These are phyloP conservation scores for Planococcus citri DNA, from an alignment of 1,140 invertebrate species.

Conservation along the genomic window DNA sequence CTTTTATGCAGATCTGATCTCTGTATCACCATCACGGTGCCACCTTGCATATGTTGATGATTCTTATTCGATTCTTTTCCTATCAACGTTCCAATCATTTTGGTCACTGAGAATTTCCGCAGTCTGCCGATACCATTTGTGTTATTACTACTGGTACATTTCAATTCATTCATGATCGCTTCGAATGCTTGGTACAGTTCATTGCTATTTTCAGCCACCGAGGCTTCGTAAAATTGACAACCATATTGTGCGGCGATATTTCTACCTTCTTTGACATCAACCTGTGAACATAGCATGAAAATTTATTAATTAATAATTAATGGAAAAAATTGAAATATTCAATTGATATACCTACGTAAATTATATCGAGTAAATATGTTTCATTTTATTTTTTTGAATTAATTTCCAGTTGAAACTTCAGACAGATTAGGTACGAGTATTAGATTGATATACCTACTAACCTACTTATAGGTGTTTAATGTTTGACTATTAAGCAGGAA, in stretches of 20 bases:
- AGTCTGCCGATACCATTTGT: conserved; percentile 35
- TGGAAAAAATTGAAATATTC: not conserved
- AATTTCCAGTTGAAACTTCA: too few relatives aligned
- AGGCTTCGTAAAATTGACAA: conserved; percentile 59
- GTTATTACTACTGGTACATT: conserved; percentile 36
- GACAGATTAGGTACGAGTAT: too few relatives aligned
- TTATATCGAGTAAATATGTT: not conserved
- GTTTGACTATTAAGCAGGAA: too few relatives aligned
- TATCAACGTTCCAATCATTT: conserved; percentile 63
- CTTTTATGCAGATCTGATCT: conserved; percentile 44
- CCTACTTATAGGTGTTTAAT: too few relatives aligned
- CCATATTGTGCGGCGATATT: conserved; percentile 47
- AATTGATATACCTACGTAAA: not conserved
- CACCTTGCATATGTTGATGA: conserved; percentile 33
- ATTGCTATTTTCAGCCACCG: conserved; percentile 59
- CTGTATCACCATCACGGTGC: conserved; percentile 42
- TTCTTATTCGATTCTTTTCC: conserved; percentile 34
- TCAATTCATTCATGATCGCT: conserved; percentile 48
- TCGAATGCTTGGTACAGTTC: conserved; percentile 56
- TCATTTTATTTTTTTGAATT: too few relatives aligned
- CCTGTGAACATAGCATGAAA: conserved; percentile 40
- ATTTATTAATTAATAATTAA: conserved; percentile 13
- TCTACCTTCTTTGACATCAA: conserved; percentile 54
- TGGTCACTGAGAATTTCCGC: conserved; percentile 60
- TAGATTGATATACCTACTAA: too few relatives aligned